Base-by-base conservation (phyloP, 2,113 vertebrate genomes). In the Chroicocephalus ridibundus region DNA sequence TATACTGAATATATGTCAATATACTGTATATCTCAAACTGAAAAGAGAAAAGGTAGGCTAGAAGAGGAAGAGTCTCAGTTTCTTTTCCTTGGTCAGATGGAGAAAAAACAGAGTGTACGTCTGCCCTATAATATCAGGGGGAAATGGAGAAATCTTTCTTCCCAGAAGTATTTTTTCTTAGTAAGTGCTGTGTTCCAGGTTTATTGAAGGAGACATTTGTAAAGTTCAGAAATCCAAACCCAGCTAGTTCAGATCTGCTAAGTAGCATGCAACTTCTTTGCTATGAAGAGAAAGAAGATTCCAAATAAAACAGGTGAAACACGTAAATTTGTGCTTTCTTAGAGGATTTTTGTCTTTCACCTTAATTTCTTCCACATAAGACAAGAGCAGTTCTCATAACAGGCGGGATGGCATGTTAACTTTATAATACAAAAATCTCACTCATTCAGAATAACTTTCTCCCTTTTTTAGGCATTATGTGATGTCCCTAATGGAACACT, bases 391-490 rank as follows among this genome's bases (percentile, higher is more conserved):
- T 85, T 75, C 15, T 15, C 22, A 42, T 2, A 15, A 58, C 2
- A 66, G 36, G 24, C 0, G 0, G 15, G 5, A n/a, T 36, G 16
- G 12, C 3, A 13, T 22, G 22, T 6, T 78, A 4, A 17, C 42
- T 58, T 13, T 25, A 27, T 25, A 54, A 55, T 31, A 26, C 12
- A 71, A 36, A 52, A 70, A 61, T 55, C 9, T 65, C 11, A 18
- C 8, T 49, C 9, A 5, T 78, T 84, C 15, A 1, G 1, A 47
- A 57, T 70, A 5, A 47, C 13, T 38, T 66, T 58, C 29, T 62
- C 11, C 25, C 11, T 19, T 44, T 85, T 61, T 66, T 52, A 85
- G 14, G 6, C 42, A 62, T 78, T 58, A n/a, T 51, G 6, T 68
- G 29, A 19, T 54, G 12, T 68, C 17, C 44, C 5, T 64, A 69